These are phyloP conservation scores for Lepidotrigona ventralis DNA, from an alignment of 1,140 invertebrate genomes.

Conservation along the genomic window DNA sequence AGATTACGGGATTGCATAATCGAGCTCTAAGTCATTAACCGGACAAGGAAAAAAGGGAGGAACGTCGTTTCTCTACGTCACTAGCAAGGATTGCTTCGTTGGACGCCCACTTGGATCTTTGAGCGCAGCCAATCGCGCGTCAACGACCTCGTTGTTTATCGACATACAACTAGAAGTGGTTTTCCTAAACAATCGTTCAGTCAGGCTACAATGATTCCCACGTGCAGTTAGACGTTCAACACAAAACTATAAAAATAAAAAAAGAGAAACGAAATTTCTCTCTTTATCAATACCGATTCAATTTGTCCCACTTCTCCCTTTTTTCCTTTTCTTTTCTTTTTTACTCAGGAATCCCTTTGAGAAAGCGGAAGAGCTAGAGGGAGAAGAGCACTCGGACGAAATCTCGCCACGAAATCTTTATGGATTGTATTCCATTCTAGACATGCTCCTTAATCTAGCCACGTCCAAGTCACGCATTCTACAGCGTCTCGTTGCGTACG, in stretches of 20 bases:
- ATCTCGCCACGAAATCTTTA: constrained; percentile 52
- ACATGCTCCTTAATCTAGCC: constrained; percentile 75
- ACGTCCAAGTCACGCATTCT: constrained; percentile 69
- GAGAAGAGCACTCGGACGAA: constrained; percentile 8
- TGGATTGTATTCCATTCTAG: constrained; percentile 70
- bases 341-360: neutral
- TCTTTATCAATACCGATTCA: neutral
- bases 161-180: constrained; percentile 32
- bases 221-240: neutral
- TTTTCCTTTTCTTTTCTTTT: neutral
- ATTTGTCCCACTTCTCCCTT: constrained; percentile 2
- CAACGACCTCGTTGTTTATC: constrained; percentile 59
- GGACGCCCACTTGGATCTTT: constrained; percentile 59
- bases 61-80: constrained; percentile 56
- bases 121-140: constrained; percentile 56
- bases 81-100: constrained; percentile 52
- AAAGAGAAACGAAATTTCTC: constrained; percentile 16
- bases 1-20: constrained; percentile 46
- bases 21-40: constrained; percentile 40
- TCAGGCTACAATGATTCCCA: neutral
- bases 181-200: constrained; percentile 35
- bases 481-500: constrained; percentile 71
- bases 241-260: neutral
- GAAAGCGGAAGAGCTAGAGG: neutral
- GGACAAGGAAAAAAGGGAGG: constrained; percentile 15